Evolutionary conservation across 2,113 vertebrate species (phyloP), one percentile per base, ranked within the genome.

Genomic region (Lagopus leucura): DNA sequence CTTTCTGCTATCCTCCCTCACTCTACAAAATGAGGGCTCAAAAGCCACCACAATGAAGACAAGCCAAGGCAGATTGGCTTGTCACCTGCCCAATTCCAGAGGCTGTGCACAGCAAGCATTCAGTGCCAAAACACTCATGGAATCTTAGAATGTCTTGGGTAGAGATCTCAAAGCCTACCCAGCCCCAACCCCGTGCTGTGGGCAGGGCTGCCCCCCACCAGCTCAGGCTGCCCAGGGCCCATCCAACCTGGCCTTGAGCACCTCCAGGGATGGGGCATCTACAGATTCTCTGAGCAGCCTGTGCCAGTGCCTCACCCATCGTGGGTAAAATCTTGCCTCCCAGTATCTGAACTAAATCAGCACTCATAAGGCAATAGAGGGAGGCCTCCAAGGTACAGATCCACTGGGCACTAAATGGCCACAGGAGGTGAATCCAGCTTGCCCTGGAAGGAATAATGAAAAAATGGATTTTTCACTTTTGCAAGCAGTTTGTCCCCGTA

Each of bases 41-140:
- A 50, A 9, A 67, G 45, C 5, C 43, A 43, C 13, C 0, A 1
- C 1, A 54, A 28, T 0, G 11, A 54, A 58, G 19, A 4, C 28
- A 17, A 24, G 15, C 30, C 1, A 1, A 45, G 24, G 18, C 13
- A 47, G 15, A 4, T 0, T 3, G 24, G 63, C 22, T 78, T 2
- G n/a, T 10, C 82, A 19, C 24, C 32, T 43, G 36, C 40, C 61
- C 88, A 21, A 5, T 15, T 27, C 22, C 15, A 63, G 65, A 7
- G 1, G 1, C 70, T 67, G 28, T 66, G 27, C 34, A 21, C 8
- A 1, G 42, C 0, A 2, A 67, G 11, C 0, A 0, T 43, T 92
- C n/a, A 10, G 5, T 30, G 21, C 52, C 52, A 28, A 27, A 30
- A 28, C 5, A 5, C 14, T 58, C 4, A 0, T 42, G n/a, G 21